Conservation (phyloP, 2,113 vertebrate genomes). For the Nycticorax nycticorax region DNA sequence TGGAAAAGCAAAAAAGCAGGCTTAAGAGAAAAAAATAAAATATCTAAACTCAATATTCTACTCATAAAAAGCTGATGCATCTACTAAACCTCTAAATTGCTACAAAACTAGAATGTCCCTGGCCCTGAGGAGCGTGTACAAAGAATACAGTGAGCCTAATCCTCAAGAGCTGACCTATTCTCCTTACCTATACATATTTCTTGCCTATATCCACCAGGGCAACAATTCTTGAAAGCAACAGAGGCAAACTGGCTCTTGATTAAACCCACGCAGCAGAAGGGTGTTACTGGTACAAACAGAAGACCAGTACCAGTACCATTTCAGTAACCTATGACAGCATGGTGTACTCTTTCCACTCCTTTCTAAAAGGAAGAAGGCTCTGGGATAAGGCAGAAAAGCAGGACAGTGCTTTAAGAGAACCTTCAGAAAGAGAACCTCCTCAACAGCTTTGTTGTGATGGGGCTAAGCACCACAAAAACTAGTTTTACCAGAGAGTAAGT, state of each 20-base stretch:
- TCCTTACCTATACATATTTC: neutral
- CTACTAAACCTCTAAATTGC: neutral
- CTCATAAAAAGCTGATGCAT: neutral
- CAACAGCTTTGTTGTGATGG: neutral
- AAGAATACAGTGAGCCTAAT: neutral
- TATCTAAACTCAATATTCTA: neutral
- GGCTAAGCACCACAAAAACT: neutral
- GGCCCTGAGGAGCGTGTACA: neutral
- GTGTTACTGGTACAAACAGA: neutral
- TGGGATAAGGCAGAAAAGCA: neutral
- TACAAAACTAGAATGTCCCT: neutral
- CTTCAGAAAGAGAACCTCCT: neutral
- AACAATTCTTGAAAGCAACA: neutral
- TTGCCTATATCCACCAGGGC: neutral
- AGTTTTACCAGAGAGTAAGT: neutral
- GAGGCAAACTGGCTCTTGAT: neutral
- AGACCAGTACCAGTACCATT: fast-evolving
- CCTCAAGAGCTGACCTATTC: neutral
- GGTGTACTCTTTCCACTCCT: neutral
- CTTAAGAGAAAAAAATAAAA: neutral
- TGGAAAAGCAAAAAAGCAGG: neutral
- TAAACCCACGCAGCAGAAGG: neutral
- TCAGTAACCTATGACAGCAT: neutral
- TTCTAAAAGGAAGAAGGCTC: too few relatives aligned
- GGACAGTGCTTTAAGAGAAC: neutral